Conservation (phyloP, 2,797 vertebrate species). For the Hybognathus amarus region DNA sequence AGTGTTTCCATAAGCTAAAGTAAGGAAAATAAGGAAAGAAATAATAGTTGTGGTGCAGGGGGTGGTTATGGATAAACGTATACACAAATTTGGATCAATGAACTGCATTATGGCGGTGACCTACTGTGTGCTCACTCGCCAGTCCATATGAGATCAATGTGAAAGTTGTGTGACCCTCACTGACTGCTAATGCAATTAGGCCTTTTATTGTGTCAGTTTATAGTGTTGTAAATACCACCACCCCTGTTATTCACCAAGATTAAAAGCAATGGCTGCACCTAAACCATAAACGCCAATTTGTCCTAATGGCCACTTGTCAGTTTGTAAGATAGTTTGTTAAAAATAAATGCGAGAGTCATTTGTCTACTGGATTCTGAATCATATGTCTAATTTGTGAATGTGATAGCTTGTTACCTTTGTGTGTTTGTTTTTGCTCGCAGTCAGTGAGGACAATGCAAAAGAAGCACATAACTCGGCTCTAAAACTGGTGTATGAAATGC, state of each 20-base stretch:
- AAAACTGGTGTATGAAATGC: neutral
- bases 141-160: slow-evolving; percentile 52
- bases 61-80: slow-evolving; percentile 39
- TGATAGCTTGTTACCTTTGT: neutral
- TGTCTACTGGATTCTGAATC: neutral
- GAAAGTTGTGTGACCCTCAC: slow-evolving; percentile 53
- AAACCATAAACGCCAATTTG: slow-evolving; percentile 43
- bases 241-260: slow-evolving; percentile 34
- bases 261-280: slow-evolving; percentile 43
- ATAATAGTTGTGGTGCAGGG: neutral
- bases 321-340: neutral
- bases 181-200: slow-evolving; percentile 59
- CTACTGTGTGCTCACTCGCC: slow-evolving; percentile 38
- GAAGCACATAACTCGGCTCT: neutral
- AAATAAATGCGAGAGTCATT: neutral
- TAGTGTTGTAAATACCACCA: slow-evolving; percentile 54
- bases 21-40: slow-evolving; percentile 6
- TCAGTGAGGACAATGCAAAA: neutral
- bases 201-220: slow-evolving; percentile 58
- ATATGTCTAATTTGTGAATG: neutral
- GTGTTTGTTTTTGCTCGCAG: neutral
- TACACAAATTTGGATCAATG: slow-evolving; percentile 53
- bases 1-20: slow-evolving; percentile 2
- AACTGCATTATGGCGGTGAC: slow-evolving; percentile 51
- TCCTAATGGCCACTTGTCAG: slow-evolving; percentile 34